Conservation (phyloP, 2,113 vertebrate genomes). For the Caloenas nicobarica region DNA sequence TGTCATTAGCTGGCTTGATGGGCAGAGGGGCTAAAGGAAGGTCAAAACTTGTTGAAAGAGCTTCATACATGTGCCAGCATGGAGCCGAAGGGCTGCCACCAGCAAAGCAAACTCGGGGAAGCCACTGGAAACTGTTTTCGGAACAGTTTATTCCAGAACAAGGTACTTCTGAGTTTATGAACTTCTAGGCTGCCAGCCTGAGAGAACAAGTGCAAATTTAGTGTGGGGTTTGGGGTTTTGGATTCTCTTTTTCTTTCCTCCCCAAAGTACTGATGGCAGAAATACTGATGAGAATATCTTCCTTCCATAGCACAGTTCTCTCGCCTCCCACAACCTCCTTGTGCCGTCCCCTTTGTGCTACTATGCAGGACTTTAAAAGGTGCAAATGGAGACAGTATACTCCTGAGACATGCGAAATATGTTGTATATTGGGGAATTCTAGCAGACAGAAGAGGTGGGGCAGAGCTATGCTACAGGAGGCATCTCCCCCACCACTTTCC, state of each 20-base stretch:
- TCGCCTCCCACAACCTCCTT: background rate
- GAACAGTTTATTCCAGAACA: slow-evolving; percentile 29
- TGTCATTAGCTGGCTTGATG: slow-evolving; percentile 62
- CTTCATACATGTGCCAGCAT: slow-evolving; percentile 36
- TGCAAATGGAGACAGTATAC: background rate
- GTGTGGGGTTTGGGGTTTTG: background rate
- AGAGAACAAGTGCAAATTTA: slow-evolving; percentile 39
- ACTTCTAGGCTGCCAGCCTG: slow-evolving; percentile 41
- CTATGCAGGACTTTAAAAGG: slow-evolving; percentile 59
- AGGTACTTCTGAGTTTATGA: slow-evolving; percentile 46
- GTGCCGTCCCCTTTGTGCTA: slow-evolving; percentile 23
- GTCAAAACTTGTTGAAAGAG: slow-evolving; percentile 55
- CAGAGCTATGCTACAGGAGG: background rate
- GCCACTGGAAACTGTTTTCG: slow-evolving; percentile 42
- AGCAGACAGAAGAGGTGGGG: background rate
- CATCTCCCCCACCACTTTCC: background rate
- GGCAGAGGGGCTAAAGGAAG: slow-evolving; percentile 58
- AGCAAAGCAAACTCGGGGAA: slow-evolving; percentile 39
- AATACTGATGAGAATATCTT: slow-evolving; percentile 2
- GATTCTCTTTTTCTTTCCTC: slow-evolving; percentile 15
- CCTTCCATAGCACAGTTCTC: slow-evolving; percentile 17
- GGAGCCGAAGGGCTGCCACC: slow-evolving; percentile 56
- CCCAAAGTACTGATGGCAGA: background rate
- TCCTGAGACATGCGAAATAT: background rate
- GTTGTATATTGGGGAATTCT: background rate